These are phyloP conservation scores for Oncorhynchus tshawytscha DNA, from an alignment of 2,113 vertebrate genomes.

Conservation along the genomic window DNA sequence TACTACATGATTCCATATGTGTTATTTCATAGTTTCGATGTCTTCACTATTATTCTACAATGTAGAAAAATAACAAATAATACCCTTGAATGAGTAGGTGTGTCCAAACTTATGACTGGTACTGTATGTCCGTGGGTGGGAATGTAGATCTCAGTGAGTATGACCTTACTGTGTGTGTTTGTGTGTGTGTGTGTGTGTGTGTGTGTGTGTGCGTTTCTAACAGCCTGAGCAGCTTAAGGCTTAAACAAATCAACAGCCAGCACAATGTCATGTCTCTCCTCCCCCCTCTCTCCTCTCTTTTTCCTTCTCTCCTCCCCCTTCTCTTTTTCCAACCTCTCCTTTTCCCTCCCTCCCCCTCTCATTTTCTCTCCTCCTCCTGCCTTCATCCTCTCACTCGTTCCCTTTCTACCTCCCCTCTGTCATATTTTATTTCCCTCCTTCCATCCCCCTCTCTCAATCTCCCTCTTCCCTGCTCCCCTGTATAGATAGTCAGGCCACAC, in stretches of 20 bases:
- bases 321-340: not conserved
- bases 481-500: not conserved
- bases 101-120: not conserved
- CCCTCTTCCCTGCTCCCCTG: not conserved
- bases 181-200: not conserved
- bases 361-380: not conserved
- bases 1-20: too few species aligned
- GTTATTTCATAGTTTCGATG: too few species aligned
- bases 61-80: too few species aligned
- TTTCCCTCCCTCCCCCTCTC: not conserved
- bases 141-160: not conserved
- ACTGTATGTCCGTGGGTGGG: not conserved
- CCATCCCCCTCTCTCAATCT: not conserved
- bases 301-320: not conserved
- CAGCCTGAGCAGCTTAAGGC: conserved; percentile 21
- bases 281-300: not conserved
- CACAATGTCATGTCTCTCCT: conserved; percentile 12
- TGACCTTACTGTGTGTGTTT: not conserved
- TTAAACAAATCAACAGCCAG: conserved; percentile 33
- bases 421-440: too few species aligned
- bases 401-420: not conserved
- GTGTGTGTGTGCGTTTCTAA: not conserved
- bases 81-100: too few species aligned
- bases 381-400: not conserved
- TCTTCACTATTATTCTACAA: too few species aligned